Evolutionary conservation across 2,888 invertebrate genomes (phyloP).

Genomic region (Stegana nigrithorax): DNA sequence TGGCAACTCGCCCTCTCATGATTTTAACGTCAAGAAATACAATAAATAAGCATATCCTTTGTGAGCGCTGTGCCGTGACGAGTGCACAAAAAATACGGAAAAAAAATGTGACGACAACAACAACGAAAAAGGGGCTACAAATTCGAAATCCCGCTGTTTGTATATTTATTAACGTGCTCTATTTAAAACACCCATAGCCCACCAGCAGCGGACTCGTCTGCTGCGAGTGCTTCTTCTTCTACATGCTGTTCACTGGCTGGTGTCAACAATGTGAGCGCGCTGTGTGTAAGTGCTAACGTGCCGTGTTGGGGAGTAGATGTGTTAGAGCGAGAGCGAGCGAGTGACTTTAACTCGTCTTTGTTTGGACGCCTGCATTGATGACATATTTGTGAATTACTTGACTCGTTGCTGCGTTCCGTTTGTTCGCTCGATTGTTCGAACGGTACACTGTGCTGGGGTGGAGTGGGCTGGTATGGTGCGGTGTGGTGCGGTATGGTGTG

Average conservation of each 20-base stretch:
- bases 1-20: neutral
- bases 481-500: conserved; percentile 14
- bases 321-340: too few relatives aligned
- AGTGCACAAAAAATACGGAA: neutral
- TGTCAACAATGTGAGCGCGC: too few relatives aligned
- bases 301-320: too few relatives aligned
- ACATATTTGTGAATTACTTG: conserved; percentile 49
- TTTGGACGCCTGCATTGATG: conserved; percentile 44
- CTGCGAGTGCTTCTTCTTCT: neutral
- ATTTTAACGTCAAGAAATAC: neutral
- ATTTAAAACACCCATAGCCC: conserved; percentile 27
- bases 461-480: conserved; percentile 16
- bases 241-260: neutral
- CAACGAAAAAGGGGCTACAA: conserved; percentile 32
- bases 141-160: conserved; percentile 49
- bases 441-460: neutral
- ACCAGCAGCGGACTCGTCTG: conserved; percentile 14
- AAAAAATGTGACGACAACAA: conserved; percentile 19
- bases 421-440: conserved; percentile 18
- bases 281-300: too few relatives aligned
- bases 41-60: conserved; percentile 23
- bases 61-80: conserved; percentile 13
- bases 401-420: neutral
- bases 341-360: too few relatives aligned
- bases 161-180: conserved; percentile 42